Percentiles rank a stretch among this genome's conserved stretches.
Conservation (phyloP, 2,113 vertebrate genomes). For the Ariopsis seemanni region DNA sequence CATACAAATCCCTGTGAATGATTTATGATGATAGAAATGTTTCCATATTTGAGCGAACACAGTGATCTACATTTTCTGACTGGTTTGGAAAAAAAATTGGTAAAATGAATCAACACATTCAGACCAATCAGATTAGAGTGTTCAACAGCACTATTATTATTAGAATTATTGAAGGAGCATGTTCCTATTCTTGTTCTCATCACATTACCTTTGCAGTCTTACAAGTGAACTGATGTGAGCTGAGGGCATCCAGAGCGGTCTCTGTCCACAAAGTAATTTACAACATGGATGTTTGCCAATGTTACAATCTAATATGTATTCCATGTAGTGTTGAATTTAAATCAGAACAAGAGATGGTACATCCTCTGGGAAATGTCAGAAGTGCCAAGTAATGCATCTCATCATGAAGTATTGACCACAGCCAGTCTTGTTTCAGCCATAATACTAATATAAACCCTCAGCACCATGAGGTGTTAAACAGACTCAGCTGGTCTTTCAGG, state of each 20-base stretch:
- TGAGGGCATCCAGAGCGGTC: neutral
- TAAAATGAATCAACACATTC: neutral
- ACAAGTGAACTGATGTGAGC: neutral
- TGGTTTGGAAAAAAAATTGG: too few species aligned
- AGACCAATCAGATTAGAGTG: neutral
- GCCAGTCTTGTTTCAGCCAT: neutral
- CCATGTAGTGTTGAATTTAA: neutral
- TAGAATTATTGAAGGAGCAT: neutral
- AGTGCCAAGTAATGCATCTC: conserved; percentile 30
- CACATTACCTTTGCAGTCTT: neutral
- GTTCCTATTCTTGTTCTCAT: neutral
- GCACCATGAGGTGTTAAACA: neutral
- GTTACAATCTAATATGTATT: conserved; percentile 25
- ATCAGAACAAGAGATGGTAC: neutral
- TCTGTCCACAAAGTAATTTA: conserved; percentile 21
- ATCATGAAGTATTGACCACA: conserved; percentile 29
- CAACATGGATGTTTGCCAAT: conserved; percentile 21
- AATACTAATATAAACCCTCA: conserved; percentile 12
- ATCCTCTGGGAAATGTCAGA: conserved; percentile 6
- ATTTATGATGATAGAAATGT: neutral
- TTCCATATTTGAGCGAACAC: neutral
- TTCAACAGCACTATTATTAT: neutral
- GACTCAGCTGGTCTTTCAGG: neutral
- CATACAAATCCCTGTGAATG: neutral
- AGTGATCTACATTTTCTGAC: neutral